phyloP scores from a whole-genome alignment of 2,113 vertebrate species.

The Cinclus cinclus region DNA sequence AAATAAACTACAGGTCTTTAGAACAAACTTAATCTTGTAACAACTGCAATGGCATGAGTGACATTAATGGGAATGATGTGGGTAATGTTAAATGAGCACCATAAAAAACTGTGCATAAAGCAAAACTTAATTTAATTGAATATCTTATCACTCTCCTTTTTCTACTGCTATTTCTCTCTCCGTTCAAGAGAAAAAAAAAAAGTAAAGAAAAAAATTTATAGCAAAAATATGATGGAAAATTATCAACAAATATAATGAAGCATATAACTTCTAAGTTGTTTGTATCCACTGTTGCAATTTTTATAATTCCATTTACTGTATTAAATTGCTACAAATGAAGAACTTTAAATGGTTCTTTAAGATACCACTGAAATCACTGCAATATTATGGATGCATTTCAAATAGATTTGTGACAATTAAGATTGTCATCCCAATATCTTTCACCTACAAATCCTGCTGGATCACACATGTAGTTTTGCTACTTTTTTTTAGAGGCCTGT shows the following conservation, averaged over 20 bases:
- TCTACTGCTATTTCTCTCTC: background rate
- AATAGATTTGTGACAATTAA: background rate
- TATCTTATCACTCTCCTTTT: background rate
- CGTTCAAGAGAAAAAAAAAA: background rate
- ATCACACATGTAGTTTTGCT: background rate
- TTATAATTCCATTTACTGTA: background rate
- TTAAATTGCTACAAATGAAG: background rate
- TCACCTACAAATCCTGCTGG: background rate
- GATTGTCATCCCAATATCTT: background rate
- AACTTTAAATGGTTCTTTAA: background rate
- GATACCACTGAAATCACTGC: background rate
- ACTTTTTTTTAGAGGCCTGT: background rate
- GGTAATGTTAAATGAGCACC: background rate
- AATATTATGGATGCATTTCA: background rate
- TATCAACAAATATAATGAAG: background rate
- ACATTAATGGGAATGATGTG: background rate
- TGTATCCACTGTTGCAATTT: background rate
- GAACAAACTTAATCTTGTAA: background rate
- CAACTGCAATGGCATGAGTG: background rate
- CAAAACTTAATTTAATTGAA: background rate
- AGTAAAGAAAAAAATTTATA: background rate
- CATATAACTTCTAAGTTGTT: background rate
- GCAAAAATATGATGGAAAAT: background rate
- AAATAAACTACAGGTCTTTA: background rate
- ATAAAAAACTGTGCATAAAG: background rate